These are phyloP conservation scores for Metellina segmentata DNA, from an alignment of 2,888 invertebrate species.

Conservation along the genomic window DNA sequence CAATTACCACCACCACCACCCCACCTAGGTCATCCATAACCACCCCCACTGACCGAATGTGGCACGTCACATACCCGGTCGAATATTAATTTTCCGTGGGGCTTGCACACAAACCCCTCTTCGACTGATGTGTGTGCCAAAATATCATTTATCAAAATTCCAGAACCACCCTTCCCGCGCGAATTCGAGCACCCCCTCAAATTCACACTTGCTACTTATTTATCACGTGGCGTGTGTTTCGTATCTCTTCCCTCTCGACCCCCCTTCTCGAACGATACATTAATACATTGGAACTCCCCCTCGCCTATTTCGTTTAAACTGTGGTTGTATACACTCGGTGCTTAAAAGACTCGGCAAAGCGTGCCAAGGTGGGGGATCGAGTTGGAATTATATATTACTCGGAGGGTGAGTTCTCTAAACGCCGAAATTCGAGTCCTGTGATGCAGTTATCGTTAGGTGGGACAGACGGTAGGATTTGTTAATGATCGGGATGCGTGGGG, in stretches of 20 bases:
- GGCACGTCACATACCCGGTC: constrained; percentile 63
- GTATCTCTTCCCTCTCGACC: background rate
- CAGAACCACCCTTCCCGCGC: constrained; percentile 35
- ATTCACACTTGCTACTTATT: constrained; percentile 74
- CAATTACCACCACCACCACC: constrained; percentile 64
- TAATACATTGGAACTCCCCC: constrained; percentile 37
- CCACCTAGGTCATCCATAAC: constrained; percentile 61
- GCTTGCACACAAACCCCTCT: background rate
- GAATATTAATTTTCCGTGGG: constrained; percentile 56
- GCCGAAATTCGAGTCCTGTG: constrained; percentile 64
- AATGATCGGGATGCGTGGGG: constrained; percentile 58
- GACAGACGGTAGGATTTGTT: constrained; percentile 58
- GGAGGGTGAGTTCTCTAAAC: constrained; percentile 32
- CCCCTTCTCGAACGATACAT: constrained; percentile 43
- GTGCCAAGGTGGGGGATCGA: constrained; percentile 16
- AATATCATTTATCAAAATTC: constrained; percentile 69
- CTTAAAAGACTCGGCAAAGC: constrained; percentile 41
- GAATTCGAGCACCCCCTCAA: constrained; percentile 30
- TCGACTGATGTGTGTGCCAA: constrained; percentile 69
- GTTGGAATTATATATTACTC: constrained; percentile 48
- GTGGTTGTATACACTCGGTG: constrained; percentile 49
- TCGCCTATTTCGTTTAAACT: constrained; percentile 57
- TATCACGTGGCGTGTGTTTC: constrained; percentile 54
- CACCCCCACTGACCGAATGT: constrained; percentile 36
- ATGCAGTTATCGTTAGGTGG: constrained; percentile 66